Percentiles rank a stretch among this genome's conserved stretches.
phyloP scores from a whole-genome alignment of 1,140 invertebrate species.

The Lordiphosa stackelbergi region DNA sequence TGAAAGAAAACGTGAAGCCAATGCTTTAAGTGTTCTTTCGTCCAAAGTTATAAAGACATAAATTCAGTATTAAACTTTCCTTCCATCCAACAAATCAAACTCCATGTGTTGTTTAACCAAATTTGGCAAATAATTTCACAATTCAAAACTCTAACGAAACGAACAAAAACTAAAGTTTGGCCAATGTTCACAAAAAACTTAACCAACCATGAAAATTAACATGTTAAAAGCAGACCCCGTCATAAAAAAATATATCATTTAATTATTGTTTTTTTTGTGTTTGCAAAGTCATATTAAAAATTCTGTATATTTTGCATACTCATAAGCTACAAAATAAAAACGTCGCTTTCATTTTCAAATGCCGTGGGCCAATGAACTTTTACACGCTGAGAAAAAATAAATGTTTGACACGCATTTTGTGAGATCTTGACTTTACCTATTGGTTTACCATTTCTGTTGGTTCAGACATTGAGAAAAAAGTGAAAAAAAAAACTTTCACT shows the following conservation, averaged over 20 bases:
- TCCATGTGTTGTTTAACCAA: too few species aligned
- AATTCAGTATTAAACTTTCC: too few species aligned
- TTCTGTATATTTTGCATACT: conserved; percentile 50
- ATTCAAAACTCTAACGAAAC: too few species aligned
- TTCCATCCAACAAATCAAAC: background rate
- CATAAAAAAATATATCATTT: conserved; percentile 29
- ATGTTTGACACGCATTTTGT: conserved; percentile 52
- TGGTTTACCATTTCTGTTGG: conserved; percentile 41
- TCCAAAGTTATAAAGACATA: too few species aligned
- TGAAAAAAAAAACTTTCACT: conserved; percentile 61
- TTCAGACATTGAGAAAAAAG: conserved; percentile 3
- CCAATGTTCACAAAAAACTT: conserved; percentile 15
- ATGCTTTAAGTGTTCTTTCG: too few species aligned
- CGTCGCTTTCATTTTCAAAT: conserved; percentile 62
- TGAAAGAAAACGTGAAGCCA: too few species aligned
- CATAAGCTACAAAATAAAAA: conserved; percentile 26
- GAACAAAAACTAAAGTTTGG: too few species aligned
- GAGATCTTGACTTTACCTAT: conserved; percentile 22
- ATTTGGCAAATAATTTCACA: too few species aligned
- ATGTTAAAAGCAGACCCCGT: conserved; percentile 29
- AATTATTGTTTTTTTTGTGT: conserved; percentile 19
- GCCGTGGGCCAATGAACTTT: conserved; percentile 47
- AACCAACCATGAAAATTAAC: conserved; percentile 38
- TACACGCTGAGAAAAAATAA: conserved; percentile 20
- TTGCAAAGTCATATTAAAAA: conserved; percentile 36